Conservation (phyloP, 2,797 vertebrate genomes). For the Pterois miles region DNA sequence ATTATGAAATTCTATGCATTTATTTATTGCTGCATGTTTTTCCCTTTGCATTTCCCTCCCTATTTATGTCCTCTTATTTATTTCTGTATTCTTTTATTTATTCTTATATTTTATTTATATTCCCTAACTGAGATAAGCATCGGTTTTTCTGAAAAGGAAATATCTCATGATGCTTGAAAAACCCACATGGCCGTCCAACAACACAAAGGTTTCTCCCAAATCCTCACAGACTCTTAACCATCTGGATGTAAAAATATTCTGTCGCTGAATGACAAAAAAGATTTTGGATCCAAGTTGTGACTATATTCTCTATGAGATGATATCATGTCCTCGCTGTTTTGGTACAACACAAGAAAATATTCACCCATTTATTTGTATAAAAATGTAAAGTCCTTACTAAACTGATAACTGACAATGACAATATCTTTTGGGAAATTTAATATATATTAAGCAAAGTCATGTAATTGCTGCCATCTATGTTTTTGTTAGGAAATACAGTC, state of each 20-base stretch:
- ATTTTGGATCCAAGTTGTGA: neutral
- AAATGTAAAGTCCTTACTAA: neutral
- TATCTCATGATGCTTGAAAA: neutral
- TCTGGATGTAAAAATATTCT: neutral
- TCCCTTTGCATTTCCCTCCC: too few species aligned
- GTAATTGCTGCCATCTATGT: neutral
- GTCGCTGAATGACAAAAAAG: accelerated
- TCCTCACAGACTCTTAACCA: neutral
- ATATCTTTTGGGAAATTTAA: neutral
- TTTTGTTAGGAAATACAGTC: neutral
- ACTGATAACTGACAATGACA: neutral
- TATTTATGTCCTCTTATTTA: too few species aligned
- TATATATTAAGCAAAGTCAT: neutral
- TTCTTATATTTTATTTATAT: too few species aligned
- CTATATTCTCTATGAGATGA: neutral
- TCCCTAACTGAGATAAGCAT: too few species aligned
- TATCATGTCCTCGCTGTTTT: neutral
- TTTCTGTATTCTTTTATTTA: too few species aligned
- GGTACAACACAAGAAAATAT: neutral
- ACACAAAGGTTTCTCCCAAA: neutral
- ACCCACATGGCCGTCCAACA: neutral
- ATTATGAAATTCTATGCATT: too few species aligned
- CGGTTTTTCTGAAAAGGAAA: neutral
- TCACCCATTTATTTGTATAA: neutral
- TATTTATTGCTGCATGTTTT: too few species aligned